Evolutionary conservation across 2,888 invertebrate species (phyloP).

Genomic region (Coremacera marginata): DNA sequence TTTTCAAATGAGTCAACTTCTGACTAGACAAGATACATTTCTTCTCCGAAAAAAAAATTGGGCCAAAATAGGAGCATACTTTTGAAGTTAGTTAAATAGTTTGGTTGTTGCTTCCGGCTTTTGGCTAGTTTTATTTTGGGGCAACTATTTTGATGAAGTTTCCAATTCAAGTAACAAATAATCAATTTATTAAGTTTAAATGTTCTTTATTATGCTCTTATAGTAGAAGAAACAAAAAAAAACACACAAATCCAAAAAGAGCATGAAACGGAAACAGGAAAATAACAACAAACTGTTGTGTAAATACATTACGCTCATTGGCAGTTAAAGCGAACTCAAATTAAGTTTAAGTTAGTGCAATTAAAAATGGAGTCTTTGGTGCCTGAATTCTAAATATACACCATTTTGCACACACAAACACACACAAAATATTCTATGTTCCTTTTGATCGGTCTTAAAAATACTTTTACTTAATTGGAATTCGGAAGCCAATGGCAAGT

Average conservation of each 20-base stretch:
- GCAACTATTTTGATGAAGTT: no score
- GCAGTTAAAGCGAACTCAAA: neutral
- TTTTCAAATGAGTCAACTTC: no score
- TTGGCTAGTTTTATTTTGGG: no score
- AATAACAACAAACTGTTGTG: slow-evolving; percentile 6
- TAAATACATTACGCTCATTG: neutral
- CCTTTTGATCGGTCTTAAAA: neutral
- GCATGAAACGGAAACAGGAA: neutral
- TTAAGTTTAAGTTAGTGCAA: neutral
- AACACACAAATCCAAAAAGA: neutral
- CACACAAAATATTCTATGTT: neutral
- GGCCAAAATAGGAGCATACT: no score
- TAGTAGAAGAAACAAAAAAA: neutral
- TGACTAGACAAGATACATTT: no score
- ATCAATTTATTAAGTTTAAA: no score
- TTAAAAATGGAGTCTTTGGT: neutral
- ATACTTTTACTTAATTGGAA: slow-evolving; percentile 17
- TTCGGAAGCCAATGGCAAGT: neutral
- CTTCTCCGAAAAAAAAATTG: no score
- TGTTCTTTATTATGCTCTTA: no score
- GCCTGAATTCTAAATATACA: neutral
- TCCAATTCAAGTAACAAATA: no score
- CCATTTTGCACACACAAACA: neutral
- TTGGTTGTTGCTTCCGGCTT: no score
- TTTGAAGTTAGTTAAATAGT: no score